phyloP scores from a whole-genome alignment of 2,797 vertebrate species.

The Hypotaenidia philippensis region DNA sequence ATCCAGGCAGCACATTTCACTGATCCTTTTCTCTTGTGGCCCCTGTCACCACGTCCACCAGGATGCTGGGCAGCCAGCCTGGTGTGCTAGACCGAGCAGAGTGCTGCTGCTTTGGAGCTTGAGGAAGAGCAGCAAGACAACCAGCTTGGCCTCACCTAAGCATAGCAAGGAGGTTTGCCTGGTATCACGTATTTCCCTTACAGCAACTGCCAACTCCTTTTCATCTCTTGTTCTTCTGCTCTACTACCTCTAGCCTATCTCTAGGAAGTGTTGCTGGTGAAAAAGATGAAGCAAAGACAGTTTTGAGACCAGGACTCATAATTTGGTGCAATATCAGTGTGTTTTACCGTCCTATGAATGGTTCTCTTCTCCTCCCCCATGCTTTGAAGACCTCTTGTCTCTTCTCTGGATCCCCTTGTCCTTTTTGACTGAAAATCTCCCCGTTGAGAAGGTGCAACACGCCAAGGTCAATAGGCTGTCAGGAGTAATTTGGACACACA shows the following conservation, averaged over 20 bases:
- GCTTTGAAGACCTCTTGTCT: not conserved
- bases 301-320: not conserved
- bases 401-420: not conserved
- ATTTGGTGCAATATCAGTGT: not conserved
- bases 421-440: not conserved
- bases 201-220: not conserved
- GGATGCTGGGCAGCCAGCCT: not conserved
- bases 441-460: not conserved
- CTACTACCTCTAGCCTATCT: not conserved
- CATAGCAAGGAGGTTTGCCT: not conserved
- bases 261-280: not conserved
- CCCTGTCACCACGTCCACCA: not conserved
- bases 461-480: not conserved
- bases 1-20: not conserved
- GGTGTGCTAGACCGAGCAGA: not conserved
- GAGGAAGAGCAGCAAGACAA: not conserved
- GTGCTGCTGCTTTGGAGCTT: not conserved
- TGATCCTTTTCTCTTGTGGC: not conserved
- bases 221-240: not conserved
- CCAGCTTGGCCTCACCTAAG: not conserved
- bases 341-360: not conserved
- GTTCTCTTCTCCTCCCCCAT: not conserved
- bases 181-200: not conserved
- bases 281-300: not conserved
- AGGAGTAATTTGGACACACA: not conserved